Evolutionary conservation across 2,888 invertebrate genomes (phyloP), one percentile per base, ranked within the genome.

Genomic region (Eurytoma adleriae): DNA sequence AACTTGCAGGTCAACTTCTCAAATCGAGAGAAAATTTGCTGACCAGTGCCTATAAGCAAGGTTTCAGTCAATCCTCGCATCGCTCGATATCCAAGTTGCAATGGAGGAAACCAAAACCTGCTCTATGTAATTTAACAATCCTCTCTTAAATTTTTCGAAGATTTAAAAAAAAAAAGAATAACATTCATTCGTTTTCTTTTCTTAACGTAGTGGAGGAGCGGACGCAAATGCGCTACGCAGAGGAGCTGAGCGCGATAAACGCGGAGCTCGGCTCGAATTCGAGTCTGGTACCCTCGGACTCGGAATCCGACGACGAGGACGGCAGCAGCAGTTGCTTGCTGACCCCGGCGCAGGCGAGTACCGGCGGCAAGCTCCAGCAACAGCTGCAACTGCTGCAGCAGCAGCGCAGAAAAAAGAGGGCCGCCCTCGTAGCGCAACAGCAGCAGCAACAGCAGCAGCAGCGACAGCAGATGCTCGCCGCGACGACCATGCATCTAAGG

Each of bases 1-100:
- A 90, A 70, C 84, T 91, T 0, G 89, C 90, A 2, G 91, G 91
- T 79, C 91, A 91, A 54, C 84, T 92, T 77, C 88, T 92, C 5
- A 92, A 92, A 83, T 91, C 92, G 0, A 92, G 92, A 82, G 93
- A 93, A 83, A 92, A 94, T 87, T 90, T 96, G 78, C 91, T 96
- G 86, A 94, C 94, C 83, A 95, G 96, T 86, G 93, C 98, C 0
- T 90, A 91, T 71, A 90, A 90, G 24, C 90, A 91, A 80, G 90
- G 91, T 40, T 90, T 89, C 89, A 92, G 73, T 88, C 92, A 84
- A 91, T 92, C 78, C 20, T 87, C 91, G 0, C 91, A 92, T 83
- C 54, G 14, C 54, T 54, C 54, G 5, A 87, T 92, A 62, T 87
- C 93, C 18, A 92, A 89, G 62, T 81, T 90, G 30, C 86, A 88